A percentile compares a stretch with the other conserved stretches of the same genome.
phyloP scores from a whole-genome alignment of 2,797 vertebrate species.

The Sebastes itinus region DNA sequence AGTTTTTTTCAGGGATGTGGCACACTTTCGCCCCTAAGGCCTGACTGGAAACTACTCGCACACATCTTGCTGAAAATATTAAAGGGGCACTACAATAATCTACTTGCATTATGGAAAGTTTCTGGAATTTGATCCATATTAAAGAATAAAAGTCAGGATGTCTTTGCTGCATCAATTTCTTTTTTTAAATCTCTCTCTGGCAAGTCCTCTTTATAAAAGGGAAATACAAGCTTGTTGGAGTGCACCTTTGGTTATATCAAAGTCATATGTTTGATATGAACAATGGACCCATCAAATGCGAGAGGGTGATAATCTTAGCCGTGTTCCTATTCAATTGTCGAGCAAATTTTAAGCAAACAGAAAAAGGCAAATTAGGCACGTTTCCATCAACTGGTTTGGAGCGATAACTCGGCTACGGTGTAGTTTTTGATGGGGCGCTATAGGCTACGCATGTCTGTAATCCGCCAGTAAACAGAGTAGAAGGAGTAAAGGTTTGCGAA shows the following conservation, averaged over 20 bases:
- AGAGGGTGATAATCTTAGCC: not conserved
- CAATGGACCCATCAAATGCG: slow-evolving; percentile 25
- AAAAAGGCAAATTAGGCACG: too few species aligned
- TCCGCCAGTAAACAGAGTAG: too few species aligned
- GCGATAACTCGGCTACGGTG: too few species aligned
- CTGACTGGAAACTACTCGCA: not conserved
- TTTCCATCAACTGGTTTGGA: too few species aligned
- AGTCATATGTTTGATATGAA: slow-evolving; percentile 26
- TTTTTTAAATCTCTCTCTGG: too few species aligned
- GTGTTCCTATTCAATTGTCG: too few species aligned
- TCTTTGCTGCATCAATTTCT: not conserved
- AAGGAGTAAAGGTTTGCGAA: too few species aligned
- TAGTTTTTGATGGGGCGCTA: too few species aligned
- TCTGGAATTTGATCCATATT: not conserved
- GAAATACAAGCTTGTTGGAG: not conserved
- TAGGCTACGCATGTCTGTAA: too few species aligned
- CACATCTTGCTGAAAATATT: not conserved
- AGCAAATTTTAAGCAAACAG: too few species aligned
- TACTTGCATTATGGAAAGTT: not conserved
- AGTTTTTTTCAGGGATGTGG: slow-evolving; percentile 12
- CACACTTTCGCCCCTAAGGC: not conserved
- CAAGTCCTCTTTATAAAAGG: not conserved
- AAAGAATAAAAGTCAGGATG: not conserved
- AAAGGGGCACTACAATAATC: not conserved
- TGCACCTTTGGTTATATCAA: slow-evolving; percentile 33